Conservation (phyloP, 2,888 invertebrate species). For the Chymomyza procnemis region DNA sequence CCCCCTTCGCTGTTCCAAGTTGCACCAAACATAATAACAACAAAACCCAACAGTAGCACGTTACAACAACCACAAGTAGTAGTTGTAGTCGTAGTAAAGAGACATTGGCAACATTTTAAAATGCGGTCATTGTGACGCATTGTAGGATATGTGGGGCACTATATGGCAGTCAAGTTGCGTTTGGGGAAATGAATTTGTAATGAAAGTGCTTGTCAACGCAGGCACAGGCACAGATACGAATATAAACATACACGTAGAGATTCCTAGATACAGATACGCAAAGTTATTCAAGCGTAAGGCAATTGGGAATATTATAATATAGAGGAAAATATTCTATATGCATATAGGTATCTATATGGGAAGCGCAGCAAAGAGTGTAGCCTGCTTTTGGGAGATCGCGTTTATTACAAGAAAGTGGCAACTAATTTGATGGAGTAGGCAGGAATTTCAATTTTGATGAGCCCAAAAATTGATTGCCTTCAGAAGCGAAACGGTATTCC, state of each 20-base stretch:
- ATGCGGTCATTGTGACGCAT: slow-evolving; percentile 64
- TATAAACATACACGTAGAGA: not conserved
- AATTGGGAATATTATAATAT: not conserved
- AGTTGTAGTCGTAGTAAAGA: too few species aligned
- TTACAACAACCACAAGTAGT: not conserved
- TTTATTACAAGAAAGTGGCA: too few species aligned
- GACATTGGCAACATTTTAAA: slow-evolving; percentile 34
- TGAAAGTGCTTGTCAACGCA: slow-evolving; percentile 43
- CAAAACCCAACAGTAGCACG: not conserved
- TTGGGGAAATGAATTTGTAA: slow-evolving; percentile 65
- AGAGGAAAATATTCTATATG: not conserved
- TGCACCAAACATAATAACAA: slow-evolving; percentile 8
- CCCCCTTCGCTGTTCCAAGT: slow-evolving; percentile 23
- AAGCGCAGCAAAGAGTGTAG: not conserved
- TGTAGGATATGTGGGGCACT: slow-evolving; percentile 7
- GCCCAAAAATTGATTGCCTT: too few species aligned
- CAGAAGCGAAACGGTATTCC: too few species aligned
- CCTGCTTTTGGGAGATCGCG: not conserved
- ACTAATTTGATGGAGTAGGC: too few species aligned
- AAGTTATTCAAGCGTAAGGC: not conserved
- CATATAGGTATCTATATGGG: not conserved
- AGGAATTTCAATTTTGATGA: too few species aligned
- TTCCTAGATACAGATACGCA: not conserved
- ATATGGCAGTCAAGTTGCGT: slow-evolving; percentile 13
- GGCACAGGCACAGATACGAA: not conserved